Evolutionary conservation across 2,888 invertebrate species (phyloP), one percentile per base, ranked within the genome.

Genomic region (Brachyptera risi): DNA sequence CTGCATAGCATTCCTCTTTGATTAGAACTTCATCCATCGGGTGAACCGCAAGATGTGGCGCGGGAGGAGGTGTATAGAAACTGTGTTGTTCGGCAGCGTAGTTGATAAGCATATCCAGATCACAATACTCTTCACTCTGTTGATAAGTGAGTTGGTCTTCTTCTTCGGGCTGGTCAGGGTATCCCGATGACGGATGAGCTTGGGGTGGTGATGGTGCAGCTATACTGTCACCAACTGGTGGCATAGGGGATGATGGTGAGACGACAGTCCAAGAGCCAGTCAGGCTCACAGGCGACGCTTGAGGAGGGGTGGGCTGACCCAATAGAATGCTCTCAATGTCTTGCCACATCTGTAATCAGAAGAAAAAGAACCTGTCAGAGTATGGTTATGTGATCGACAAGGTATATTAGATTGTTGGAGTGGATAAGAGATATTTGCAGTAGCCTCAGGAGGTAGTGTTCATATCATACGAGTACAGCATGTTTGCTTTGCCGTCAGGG

Each of bases 321-420:
- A 76, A 68, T 42, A 76, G 70, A 31, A 76, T 74, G 67, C 75
- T 75, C 68, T 77, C 76, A 63, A 77, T 75, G 67, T 76, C 76
- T 67, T 76, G 76, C 77, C 77, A 77, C 76, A 77, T 76, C 74
- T 76, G 72, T 42, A 71, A 73, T 40, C 62, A 60, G n/a, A 44
- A 7, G 11, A 42, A 11, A 1, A 24, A 9, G 24, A 50, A 1
- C 13, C 11, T 15, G 27, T 59, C 19, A 58, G 42, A 7, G n/a
- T 1, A 21, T 47, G 27, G 44, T 5, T 31, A n/a, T n/a, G n/a
- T n/a, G n/a, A n/a, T n/a, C n/a, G n/a, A n/a, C n/a, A n/a, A n/a
- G n/a, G n/a, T n/a, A n/a, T n/a, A n/a, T n/a, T n/a, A n/a, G n/a
- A n/a, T n/a, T n/a, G n/a, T n/a, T n/a, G n/a, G n/a, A n/a, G n/a